Percentiles rank a stretch among this genome's conserved stretches.
phyloP scores from a whole-genome alignment of 2,888 invertebrate species.

The Campaea margaritaria region DNA sequence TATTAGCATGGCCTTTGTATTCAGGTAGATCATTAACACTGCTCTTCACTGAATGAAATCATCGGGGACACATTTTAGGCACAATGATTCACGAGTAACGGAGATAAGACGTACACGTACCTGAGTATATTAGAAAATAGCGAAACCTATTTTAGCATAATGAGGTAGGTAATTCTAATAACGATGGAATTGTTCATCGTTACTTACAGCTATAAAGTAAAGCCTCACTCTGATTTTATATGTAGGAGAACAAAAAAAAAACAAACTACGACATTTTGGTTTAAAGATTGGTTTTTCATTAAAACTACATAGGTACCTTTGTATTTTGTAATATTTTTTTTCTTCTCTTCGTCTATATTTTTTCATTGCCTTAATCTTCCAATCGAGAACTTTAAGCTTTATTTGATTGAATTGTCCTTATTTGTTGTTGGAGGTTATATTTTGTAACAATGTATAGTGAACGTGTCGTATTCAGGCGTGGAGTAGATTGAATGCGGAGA shows the following conservation, averaged over 20 bases:
- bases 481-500: conserved; percentile 49
- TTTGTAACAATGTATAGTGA: not conserved
- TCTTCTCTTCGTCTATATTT: not conserved
- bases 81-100: conserved; percentile 25
- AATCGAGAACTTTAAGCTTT: too few relatives aligned
- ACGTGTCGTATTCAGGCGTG: conserved; percentile 16
- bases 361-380: not conserved
- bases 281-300: too few relatives aligned
- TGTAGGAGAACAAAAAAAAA: not conserved
- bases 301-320: too few relatives aligned
- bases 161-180: not conserved
- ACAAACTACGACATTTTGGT: too few relatives aligned
- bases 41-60: conserved; percentile 26
- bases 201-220: not conserved
- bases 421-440: not conserved
- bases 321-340: not conserved
- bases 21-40: conserved; percentile 33
- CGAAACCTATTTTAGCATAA: not conserved
- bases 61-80: conserved; percentile 21
- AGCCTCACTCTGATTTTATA: not conserved
- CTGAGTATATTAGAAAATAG: not conserved
- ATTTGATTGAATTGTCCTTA: too few relatives aligned
- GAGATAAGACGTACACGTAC: conserved; percentile 15
- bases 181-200: not conserved
- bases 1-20: conserved; percentile 43